phyloP scores from a whole-genome alignment of 2,797 vertebrate species.

The Naso thynnoides region DNA sequence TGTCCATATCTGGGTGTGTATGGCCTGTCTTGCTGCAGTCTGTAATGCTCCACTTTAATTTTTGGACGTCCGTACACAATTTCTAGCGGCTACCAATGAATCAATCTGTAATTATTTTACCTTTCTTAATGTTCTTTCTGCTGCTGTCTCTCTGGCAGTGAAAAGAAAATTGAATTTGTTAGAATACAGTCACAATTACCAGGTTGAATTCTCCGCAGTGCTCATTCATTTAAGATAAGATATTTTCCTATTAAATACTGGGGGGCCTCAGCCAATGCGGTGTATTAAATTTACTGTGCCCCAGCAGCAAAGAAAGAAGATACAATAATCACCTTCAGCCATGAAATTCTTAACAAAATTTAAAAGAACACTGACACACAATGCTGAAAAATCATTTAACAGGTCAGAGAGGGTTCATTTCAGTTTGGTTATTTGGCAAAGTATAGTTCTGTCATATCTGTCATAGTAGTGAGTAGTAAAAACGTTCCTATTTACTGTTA shows the following conservation, averaged over 20 bases:
- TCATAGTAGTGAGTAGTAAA: not conserved
- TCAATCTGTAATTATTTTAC: constrained; percentile 51
- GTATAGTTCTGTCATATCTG: not conserved
- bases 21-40: constrained; percentile 11
- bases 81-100: constrained; percentile 31
- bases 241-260: constrained; percentile 10
- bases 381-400: not conserved
- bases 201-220: constrained; percentile 19
- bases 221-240: constrained; percentile 21
- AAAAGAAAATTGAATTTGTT: constrained; percentile 51
- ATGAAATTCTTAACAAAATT: constrained; percentile 1
- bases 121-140: constrained; percentile 35
- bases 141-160: constrained; percentile 24
- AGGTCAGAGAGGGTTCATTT: not conserved
- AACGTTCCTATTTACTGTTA: not conserved
- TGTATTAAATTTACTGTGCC: constrained; percentile 8
- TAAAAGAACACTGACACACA: not conserved
- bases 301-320: not conserved
- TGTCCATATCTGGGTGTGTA: not conserved
- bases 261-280: not conserved
- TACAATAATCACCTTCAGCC: not conserved
- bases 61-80: constrained; percentile 7
- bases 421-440: not conserved
- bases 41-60: too few species aligned
- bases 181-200: constrained; percentile 29